A percentile compares a stretch with the other conserved stretches of the same genome.
Evolutionary conservation across 2,797 vertebrate species (phyloP).

Genomic region (Gadopsis marmoratus): DNA sequence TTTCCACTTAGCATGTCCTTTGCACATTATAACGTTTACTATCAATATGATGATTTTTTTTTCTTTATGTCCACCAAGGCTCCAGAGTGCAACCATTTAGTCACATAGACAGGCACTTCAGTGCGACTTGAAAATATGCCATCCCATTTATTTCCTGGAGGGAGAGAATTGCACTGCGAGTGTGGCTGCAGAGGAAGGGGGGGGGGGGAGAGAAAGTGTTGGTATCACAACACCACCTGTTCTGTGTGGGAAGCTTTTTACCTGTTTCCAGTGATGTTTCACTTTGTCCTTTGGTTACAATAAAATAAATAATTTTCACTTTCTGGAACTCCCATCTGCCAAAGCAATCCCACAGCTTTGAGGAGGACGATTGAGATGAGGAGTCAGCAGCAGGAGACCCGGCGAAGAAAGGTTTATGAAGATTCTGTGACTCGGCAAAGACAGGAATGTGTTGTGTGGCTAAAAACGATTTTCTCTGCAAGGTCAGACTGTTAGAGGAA

Average conservation of each 20-base stretch:
- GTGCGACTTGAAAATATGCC: background rate
- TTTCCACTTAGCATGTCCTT: constrained; percentile 4
- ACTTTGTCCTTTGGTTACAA: background rate
- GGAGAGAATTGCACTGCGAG: background rate
- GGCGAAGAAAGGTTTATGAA: constrained; percentile 9
- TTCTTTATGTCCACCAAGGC: background rate
- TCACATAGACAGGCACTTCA: background rate
- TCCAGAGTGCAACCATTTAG: constrained; percentile 12
- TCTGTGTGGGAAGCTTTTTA: constrained; percentile 37
- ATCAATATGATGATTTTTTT: background rate
- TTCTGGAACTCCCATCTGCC: background rate
- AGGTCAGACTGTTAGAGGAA: constrained; percentile 5
- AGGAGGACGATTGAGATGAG: background rate
- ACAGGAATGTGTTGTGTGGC: constrained; percentile 7
- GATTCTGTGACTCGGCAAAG: background rate
- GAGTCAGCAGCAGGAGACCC: constrained; percentile 6
- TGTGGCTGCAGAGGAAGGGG: background rate
- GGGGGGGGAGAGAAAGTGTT: constrained; percentile 16
- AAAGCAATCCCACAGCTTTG: constrained; percentile 1
- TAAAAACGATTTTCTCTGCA: background rate
- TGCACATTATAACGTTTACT: constrained; percentile 1
- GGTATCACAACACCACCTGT: constrained; percentile 40
- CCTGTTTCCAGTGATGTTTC: constrained; percentile 27
- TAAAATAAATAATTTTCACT: constrained; percentile 8
- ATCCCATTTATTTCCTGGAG: constrained; percentile 10